These are phyloP conservation scores for Plecturocebus donacophilus DNA, from an alignment of 2,113 vertebrate species.

Conservation along the genomic window DNA sequence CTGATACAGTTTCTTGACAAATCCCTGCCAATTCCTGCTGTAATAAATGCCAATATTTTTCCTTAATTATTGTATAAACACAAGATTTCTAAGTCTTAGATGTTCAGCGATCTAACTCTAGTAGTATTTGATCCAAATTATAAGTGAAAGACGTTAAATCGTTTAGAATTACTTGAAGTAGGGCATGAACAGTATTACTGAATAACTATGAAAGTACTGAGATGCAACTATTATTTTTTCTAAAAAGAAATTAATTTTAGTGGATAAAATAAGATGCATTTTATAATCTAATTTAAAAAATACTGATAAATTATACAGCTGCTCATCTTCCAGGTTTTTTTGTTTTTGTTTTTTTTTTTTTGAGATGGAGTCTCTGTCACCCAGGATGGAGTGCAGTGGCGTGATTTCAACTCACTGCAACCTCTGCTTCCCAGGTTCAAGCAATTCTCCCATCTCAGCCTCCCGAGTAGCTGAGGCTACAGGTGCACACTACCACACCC, in stretches of 20 bases:
- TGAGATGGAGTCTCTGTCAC: too few relatives aligned
- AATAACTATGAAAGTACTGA: background rate
- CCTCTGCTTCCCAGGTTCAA: too few relatives aligned
- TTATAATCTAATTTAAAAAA: background rate
- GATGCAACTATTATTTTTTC: background rate
- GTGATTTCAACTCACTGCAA: too few relatives aligned
- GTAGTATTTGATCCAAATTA: background rate
- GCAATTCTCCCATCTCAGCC: too few relatives aligned
- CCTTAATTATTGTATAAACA: background rate
- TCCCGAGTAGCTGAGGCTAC: too few relatives aligned
- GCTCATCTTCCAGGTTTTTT: background rate
- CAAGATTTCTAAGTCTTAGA: slow-evolving; percentile 3
- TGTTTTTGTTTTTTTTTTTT: too few relatives aligned
- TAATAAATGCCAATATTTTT: background rate
- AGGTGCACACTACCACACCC: too few relatives aligned
- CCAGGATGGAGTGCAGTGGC: too few relatives aligned
- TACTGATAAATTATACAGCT: background rate
- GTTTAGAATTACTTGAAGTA: slow-evolving; percentile 31
- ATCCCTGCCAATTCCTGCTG: background rate
- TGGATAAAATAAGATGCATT: background rate
- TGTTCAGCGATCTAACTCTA: slow-evolving; percentile 11
- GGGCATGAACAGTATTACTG: background rate
- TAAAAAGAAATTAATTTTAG: background rate
- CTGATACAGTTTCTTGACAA: background rate
- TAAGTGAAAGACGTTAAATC: background rate